These are phyloP conservation scores for Hyperopisus bebe DNA, from an alignment of 2,113 vertebrate species.

Conservation along the genomic window DNA sequence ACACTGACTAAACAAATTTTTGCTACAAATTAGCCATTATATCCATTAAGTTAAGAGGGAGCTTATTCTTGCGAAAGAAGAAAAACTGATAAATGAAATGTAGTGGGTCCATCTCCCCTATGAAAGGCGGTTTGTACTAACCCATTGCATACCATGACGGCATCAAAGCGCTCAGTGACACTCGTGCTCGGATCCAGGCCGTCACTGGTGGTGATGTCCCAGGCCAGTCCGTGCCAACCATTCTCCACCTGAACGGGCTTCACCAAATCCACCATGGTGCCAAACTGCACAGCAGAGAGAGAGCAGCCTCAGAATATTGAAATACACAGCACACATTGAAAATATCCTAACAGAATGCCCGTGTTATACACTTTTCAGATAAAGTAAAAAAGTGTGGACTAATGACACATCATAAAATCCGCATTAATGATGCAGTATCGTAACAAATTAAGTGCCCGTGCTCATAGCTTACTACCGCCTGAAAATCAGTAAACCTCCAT, in stretches of 20 bases:
- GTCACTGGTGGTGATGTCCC: slow-evolving; percentile 44
- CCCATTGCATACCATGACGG: slow-evolving; percentile 58
- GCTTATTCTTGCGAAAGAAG: neutral
- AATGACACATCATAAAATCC: neutral
- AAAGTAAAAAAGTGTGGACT: neutral
- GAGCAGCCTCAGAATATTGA: neutral
- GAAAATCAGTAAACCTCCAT: neutral
- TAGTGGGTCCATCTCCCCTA: neutral
- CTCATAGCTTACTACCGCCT: neutral
- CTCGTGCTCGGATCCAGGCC: slow-evolving; percentile 16
- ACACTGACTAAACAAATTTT: neutral
- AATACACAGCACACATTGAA: neutral
- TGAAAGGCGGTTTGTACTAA: slow-evolving; percentile 28
- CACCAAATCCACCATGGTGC: slow-evolving; percentile 41
- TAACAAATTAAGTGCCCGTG: neutral
- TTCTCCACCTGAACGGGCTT: slow-evolving; percentile 32
- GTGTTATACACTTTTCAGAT: neutral
- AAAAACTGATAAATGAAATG: neutral
- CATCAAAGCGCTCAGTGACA: slow-evolving; percentile 49
- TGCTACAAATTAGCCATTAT: neutral
- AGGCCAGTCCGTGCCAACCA: slow-evolving; percentile 36
- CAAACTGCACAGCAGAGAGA: slow-evolving; percentile 38
- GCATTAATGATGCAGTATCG: neutral
- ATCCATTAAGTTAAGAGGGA: neutral
- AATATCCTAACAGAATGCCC: neutral